phyloP scores from a whole-genome alignment of 2,797 vertebrate species.

The Prionace glauca region DNA sequence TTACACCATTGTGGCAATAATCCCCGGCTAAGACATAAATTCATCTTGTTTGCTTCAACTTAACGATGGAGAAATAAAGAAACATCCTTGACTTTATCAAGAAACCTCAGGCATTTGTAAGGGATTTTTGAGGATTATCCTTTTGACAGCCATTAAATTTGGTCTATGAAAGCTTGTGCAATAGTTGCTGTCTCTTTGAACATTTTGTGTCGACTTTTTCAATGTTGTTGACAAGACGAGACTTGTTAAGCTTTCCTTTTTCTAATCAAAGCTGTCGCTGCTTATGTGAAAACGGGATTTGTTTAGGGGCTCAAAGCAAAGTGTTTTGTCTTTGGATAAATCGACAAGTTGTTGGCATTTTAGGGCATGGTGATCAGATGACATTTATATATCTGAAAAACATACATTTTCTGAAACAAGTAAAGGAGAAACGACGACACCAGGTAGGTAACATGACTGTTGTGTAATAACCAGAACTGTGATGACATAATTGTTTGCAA shows the following conservation, averaged over 20 bases:
- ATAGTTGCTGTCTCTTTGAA: constrained; percentile 7
- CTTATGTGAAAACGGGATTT: background rate
- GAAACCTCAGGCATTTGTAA: constrained; percentile 10
- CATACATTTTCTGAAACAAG: background rate
- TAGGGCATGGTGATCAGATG: background rate
- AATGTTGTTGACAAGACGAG: background rate
- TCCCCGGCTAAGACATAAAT: background rate
- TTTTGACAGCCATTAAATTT: constrained; percentile 8
- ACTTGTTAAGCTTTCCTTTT: constrained; percentile 16
- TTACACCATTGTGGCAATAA: background rate
- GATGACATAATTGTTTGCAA: background rate
- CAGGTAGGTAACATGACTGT: background rate
- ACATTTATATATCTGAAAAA: background rate
- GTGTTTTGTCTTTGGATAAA: background rate
- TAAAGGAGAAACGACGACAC: background rate
- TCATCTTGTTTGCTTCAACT: constrained; percentile 18
- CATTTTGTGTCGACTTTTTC: constrained; percentile 6
- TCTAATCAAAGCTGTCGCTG: background rate
- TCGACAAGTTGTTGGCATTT: background rate
- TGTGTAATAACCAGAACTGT: background rate
- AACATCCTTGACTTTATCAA: background rate
- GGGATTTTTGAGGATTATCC: background rate
- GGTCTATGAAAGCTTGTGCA: background rate
- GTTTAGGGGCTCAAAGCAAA: background rate
- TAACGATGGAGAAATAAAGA: background rate